phyloP scores from a whole-genome alignment of 1,140 invertebrate species.

The Hetaerina americana region DNA sequence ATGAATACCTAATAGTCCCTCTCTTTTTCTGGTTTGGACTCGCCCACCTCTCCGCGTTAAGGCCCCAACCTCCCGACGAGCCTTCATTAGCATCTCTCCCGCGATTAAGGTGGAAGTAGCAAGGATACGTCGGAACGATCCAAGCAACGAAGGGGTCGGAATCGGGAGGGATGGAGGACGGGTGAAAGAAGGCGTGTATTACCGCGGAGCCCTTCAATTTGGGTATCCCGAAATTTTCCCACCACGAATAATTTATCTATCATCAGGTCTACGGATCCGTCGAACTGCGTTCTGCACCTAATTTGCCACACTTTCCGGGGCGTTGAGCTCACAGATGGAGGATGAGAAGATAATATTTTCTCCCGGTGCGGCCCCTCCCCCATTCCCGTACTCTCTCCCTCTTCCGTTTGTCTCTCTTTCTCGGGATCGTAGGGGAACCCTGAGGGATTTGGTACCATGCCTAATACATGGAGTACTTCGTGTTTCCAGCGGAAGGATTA shows the following conservation, averaged over 20 bases:
- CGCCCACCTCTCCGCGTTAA: too few species aligned
- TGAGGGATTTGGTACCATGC: too few species aligned
- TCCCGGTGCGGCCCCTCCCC: too few species aligned
- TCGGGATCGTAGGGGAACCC: too few species aligned
- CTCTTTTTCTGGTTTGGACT: not conserved
- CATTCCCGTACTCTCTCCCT: not conserved
- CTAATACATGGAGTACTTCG: too few species aligned
- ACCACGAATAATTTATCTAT: not conserved
- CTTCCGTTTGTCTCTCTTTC: not conserved
- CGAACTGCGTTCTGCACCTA: not conserved
- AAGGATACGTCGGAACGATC: not conserved
- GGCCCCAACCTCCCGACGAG: not conserved
- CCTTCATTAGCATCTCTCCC: not conserved
- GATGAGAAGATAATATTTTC: not conserved
- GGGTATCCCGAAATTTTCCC: not conserved
- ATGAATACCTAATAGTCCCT: not conserved
- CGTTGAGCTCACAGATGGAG: not conserved
- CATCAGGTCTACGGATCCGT: not conserved
- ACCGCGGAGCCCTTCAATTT: not conserved
- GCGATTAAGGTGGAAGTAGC: not conserved
- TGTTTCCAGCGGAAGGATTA: too few species aligned
- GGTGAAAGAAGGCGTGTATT: not conserved
- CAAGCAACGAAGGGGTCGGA: not conserved
- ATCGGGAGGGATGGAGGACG: too few species aligned
- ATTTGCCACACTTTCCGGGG: not conserved